Conservation (phyloP, 1,140 invertebrate genomes). For the Harpegnathos saltator region DNA sequence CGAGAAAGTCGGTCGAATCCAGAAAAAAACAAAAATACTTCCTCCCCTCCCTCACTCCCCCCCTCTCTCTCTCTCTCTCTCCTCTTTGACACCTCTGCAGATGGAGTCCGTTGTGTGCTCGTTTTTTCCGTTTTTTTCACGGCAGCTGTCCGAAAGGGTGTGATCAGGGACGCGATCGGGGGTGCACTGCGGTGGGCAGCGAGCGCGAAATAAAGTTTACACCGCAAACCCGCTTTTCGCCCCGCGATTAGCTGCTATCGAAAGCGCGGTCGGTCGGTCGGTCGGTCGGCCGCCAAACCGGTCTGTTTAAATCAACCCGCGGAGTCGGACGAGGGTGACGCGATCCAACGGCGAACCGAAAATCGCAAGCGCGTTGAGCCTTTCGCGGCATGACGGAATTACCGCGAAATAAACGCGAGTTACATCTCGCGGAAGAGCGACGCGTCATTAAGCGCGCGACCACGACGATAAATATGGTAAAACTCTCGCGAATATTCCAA, state of each 20-base stretch:
- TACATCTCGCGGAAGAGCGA: neutral
- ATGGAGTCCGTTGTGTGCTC: constrained; percentile 7
- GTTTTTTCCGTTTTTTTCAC: constrained; percentile 57
- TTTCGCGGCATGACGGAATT: constrained; percentile 38
- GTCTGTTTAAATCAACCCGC: constrained; percentile 43
- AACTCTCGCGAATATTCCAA: too few relatives aligned
- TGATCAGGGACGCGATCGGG: neutral
- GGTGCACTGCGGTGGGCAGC: constrained; percentile 33
- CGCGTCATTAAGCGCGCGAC: neutral
- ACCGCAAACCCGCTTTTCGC: constrained; percentile 62
- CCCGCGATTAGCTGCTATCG: constrained; percentile 57
- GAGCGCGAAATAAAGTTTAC: constrained; percentile 72
- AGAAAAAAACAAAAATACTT: constrained; percentile 33
- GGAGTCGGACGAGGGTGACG: too few relatives aligned
- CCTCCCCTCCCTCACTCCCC: neutral
- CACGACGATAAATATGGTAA: neutral
- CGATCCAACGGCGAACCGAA: too few relatives aligned
- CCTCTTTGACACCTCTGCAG: constrained; percentile 52
- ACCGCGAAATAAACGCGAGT: constrained; percentile 39
- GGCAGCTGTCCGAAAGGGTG: neutral
- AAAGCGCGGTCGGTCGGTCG: constrained; percentile 43
- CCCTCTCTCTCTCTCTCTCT: too few relatives aligned
- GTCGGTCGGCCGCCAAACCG: constrained; percentile 31
- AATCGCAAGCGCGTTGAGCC: too few relatives aligned
- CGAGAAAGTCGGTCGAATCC: constrained; percentile 15